Evolutionary conservation across 2,888 invertebrate genomes (phyloP), one percentile per base, ranked within the genome.

Genomic region (Papilio demoleus): DNA sequence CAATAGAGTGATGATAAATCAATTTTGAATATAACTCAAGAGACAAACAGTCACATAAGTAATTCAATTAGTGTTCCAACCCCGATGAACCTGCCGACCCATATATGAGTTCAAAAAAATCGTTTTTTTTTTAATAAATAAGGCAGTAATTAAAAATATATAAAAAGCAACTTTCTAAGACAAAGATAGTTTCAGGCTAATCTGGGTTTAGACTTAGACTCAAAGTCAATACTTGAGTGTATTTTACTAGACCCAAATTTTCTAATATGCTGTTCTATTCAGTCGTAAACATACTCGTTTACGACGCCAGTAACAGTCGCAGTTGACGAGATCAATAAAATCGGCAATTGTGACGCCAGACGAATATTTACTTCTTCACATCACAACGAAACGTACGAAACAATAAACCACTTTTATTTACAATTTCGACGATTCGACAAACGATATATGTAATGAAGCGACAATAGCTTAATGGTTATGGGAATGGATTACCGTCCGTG

Each of bases 201-300:
- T n/a, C n/a, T n/a, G n/a, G n/a, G n/a, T 27, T 31, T 40, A 40
- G 27, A 17, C 22, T 36, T 47, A 45, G 42, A 59, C 31, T 40
- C 36, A 8, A 14, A 47, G 53, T 62, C 19, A 40, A 31, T 40
- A 17, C 42, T 42, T 14, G 5, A 19, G 5, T 42, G 24, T 34
- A 60, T 63, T 67, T 63, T 63, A 63, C 24, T 42, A 27, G 62
- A 45, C 22, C 45, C 45, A 67, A 62, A 58, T 67, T 63, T 62
- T 22, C 62, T 67, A 63, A 63, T 67, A 42, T 56, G n/a, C 56
- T 67, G 31, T 67, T 67, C 56, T 58, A 63, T 63, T 62, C 67
- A 67, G 67, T 67, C 67, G 67, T 67, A 67, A 67, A 67, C 67
- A 58, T 62, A 36, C 56, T 22, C 36, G 24, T 67, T 67, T 67